Evolutionary conservation across 1,140 invertebrate species (phyloP).

Genomic region (Temnothorax longispinosus): DNA sequence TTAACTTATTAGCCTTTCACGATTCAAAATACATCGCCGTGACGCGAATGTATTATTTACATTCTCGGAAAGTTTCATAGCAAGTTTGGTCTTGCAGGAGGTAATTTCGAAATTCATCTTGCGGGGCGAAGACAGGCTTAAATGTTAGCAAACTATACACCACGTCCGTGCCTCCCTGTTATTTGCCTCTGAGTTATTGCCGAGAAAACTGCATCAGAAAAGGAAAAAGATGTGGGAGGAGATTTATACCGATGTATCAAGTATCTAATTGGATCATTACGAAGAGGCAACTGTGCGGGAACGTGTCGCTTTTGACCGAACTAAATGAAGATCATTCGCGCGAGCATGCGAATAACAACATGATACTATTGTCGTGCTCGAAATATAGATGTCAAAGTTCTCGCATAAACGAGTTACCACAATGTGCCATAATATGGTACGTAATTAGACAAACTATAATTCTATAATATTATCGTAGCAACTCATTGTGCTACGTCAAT

Average conservation of each 20-base stretch:
- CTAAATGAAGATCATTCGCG: background rate
- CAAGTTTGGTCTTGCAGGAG: background rate
- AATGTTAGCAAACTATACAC: slow-evolving; percentile 10
- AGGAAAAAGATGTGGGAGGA: background rate
- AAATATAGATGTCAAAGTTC: background rate
- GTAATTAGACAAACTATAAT: background rate
- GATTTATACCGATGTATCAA: slow-evolving; percentile 6
- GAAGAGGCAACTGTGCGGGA: background rate
- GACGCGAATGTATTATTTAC: slow-evolving; percentile 7
- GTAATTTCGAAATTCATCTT: slow-evolving; percentile 24
- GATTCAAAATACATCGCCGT: background rate
- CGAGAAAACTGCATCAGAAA: slow-evolving; percentile 17
- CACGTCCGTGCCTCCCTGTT: background rate
- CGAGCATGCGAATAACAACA: background rate
- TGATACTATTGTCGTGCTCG: background rate
- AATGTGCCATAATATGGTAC: background rate
- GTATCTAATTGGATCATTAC: slow-evolving; percentile 26
- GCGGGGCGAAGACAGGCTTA: background rate
- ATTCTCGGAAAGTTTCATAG: background rate
- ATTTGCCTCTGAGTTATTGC: slow-evolving; percentile 24
- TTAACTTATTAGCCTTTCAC: background rate
- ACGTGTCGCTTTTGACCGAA: background rate
- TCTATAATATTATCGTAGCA: background rate
- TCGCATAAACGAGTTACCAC: background rate
- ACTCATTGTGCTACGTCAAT: background rate